Percentiles rank a stretch among this genome's conserved stretches.
phyloP scores from a whole-genome alignment of 2,113 vertebrate species.

The Meles meles region DNA sequence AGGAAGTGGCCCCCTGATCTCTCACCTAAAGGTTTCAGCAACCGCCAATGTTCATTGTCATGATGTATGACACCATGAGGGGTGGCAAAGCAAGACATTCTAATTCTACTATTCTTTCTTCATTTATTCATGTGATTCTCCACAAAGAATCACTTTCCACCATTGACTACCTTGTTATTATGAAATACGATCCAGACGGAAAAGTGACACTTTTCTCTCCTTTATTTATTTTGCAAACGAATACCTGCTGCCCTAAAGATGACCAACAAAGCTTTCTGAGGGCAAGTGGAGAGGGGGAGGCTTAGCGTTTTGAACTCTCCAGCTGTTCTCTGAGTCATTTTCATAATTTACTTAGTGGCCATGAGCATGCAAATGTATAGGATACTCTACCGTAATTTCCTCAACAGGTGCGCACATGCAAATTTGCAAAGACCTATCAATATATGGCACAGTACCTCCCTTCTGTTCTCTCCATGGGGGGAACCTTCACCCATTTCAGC shows the following conservation, averaged over 20 bases:
- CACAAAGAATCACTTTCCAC: not conserved
- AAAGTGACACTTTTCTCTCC: not conserved
- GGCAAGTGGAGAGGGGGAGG: accelerated
- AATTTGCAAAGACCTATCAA: not conserved
- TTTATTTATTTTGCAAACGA: not conserved
- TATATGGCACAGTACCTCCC: too few species aligned
- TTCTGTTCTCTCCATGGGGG: not conserved
- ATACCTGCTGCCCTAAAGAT: not conserved
- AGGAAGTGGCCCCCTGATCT: too few species aligned
- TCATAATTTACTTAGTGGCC: not conserved
- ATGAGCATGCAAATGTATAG: not conserved
- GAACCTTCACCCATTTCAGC: not conserved
- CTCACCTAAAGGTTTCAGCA: not conserved
- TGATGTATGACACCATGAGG: not conserved
- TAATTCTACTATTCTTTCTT: not conserved
- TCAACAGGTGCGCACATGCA: not conserved
- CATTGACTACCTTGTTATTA: not conserved
- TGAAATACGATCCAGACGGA: not conserved
- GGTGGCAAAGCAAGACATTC: not conserved
- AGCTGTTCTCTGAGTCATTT: not conserved
- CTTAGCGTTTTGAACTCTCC: not conserved
- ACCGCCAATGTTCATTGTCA: accelerated
- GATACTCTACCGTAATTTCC: not conserved
- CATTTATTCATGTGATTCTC: not conserved
- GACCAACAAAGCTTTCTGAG: not conserved